Conservation (phyloP, 2,888 invertebrate species). For the Cryptus viduatorius region DNA sequence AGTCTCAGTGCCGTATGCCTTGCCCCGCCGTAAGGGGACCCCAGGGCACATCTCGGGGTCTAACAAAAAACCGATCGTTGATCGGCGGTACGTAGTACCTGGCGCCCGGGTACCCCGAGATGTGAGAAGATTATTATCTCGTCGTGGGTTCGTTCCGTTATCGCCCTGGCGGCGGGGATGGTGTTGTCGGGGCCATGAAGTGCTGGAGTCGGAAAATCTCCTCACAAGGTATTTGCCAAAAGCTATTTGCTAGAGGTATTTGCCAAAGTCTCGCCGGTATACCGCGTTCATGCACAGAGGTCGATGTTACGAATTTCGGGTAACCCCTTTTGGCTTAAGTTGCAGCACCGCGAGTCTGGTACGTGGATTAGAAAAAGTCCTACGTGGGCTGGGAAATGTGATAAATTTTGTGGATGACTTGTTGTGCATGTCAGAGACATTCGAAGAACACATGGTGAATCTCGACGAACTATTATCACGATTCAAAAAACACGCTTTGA, state of each 20-base stretch:
- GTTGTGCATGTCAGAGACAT: background rate
- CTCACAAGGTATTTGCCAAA: background rate
- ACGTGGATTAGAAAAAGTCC: background rate
- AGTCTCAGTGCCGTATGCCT: too few species aligned
- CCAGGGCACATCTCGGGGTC: too few species aligned
- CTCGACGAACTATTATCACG: background rate
- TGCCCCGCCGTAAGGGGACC: too few species aligned
- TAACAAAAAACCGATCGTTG: too few species aligned
- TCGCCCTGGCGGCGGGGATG: too few species aligned
- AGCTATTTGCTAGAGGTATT: too few species aligned
- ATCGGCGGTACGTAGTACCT: too few species aligned
- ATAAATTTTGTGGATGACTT: conserved; percentile 20
- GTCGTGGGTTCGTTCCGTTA: too few species aligned
- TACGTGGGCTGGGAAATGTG: background rate
- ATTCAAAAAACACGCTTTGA: background rate
- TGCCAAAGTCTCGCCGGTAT: background rate
- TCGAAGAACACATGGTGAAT: background rate
- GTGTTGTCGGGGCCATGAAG: too few species aligned
- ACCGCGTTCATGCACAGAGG: background rate
- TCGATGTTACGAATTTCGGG: background rate
- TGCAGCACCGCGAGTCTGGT: background rate
- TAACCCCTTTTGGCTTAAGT: background rate
- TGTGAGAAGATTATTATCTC: too few species aligned
- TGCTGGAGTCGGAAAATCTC: too few species aligned
- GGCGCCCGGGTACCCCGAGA: too few species aligned